phyloP scores from a whole-genome alignment of 2,888 invertebrate species.

The Drosophila flavopinicola region DNA sequence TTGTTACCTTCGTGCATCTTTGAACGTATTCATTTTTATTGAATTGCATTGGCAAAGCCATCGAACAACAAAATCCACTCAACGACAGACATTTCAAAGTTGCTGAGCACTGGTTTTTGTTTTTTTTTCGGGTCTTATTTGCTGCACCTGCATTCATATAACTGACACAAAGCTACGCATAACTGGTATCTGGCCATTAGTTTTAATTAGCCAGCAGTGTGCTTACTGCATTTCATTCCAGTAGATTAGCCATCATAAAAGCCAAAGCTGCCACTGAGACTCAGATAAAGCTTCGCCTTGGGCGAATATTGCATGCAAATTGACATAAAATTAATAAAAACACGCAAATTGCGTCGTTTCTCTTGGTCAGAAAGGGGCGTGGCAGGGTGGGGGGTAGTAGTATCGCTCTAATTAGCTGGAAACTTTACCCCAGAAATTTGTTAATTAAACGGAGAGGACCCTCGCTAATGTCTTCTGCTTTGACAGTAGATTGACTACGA shows the following conservation, averaged over 20 bases:
- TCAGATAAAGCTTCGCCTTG: slow-evolving; percentile 61
- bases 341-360: slow-evolving; percentile 68
- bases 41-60: slow-evolving; percentile 58
- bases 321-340: slow-evolving; percentile 77
- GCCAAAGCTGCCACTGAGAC: slow-evolving; percentile 27
- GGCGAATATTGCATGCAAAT: slow-evolving; percentile 75
- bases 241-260: slow-evolving; percentile 60
- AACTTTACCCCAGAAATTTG: slow-evolving; percentile 61
- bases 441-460: slow-evolving; percentile 62
- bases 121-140: slow-evolving; percentile 8
- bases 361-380: background rate
- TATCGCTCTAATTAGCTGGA: slow-evolving; percentile 66
- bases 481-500: slow-evolving; percentile 36
- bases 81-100: slow-evolving; percentile 37
- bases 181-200: slow-evolving; percentile 58
- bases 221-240: slow-evolving; percentile 47
- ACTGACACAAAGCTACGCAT: slow-evolving; percentile 8
- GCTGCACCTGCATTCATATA: slow-evolving; percentile 24
- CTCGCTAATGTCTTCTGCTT: slow-evolving; percentile 42
- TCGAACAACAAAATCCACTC: slow-evolving; percentile 73
- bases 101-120: background rate
- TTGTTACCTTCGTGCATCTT: slow-evolving; percentile 52
- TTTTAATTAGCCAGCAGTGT: slow-evolving; percentile 64
- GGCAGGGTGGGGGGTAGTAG: background rate
- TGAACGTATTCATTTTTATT: slow-evolving; percentile 54